phyloP scores from a whole-genome alignment of 2,113 vertebrate species.

The Ivindomyrus marchei region DNA sequence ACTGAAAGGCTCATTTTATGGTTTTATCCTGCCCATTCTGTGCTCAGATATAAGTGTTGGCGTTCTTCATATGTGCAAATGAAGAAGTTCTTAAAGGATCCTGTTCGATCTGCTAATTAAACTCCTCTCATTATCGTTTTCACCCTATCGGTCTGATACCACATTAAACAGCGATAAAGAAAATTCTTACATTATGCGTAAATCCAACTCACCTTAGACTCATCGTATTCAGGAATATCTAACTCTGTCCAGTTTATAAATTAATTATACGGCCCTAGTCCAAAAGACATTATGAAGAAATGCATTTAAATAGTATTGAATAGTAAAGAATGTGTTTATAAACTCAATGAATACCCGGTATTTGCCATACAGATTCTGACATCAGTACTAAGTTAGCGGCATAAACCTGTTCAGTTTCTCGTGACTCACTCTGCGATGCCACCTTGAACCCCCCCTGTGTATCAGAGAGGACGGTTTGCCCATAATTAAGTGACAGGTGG shows the following conservation, averaged over 20 bases:
- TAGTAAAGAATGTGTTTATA: background rate
- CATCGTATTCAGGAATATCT: background rate
- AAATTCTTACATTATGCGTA: background rate
- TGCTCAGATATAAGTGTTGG: background rate
- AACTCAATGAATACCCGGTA: background rate
- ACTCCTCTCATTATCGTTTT: background rate
- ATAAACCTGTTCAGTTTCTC: background rate
- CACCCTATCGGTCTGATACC: background rate
- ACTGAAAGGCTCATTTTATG: background rate
- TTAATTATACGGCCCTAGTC: background rate
- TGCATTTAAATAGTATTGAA: background rate
- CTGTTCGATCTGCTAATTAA: background rate
- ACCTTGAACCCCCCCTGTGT: background rate
- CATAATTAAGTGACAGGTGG: conserved; percentile 1
- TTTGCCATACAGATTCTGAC: background rate
- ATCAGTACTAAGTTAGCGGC: background rate
- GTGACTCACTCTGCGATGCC: background rate
- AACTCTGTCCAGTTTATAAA: background rate
- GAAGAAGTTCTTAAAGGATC: background rate
- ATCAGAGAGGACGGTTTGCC: background rate
- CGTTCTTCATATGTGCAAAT: background rate
- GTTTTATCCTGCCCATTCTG: background rate
- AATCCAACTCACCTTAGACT: background rate
- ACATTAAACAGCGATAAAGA: background rate
- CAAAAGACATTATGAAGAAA: background rate